Evolutionary conservation across 2,797 vertebrate genomes (phyloP).

Genomic region (Australoheros facetus): DNA sequence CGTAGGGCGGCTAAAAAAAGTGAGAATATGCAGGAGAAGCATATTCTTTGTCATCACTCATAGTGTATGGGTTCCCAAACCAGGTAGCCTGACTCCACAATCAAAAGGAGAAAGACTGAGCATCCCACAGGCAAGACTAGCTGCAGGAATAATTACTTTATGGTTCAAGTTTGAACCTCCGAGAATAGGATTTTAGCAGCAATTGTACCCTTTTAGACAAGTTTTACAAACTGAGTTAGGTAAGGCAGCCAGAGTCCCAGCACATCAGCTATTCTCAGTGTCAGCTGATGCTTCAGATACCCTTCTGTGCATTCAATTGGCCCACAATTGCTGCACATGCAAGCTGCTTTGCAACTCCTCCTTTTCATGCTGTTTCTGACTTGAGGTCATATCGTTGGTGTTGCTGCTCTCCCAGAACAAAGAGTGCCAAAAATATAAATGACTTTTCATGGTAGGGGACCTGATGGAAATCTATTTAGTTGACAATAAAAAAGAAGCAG

Average conservation of each 20-base stretch:
- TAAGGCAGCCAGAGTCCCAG: neutral
- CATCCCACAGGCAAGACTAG: neutral
- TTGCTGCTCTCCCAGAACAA: neutral
- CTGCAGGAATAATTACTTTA: neutral
- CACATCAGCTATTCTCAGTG: neutral
- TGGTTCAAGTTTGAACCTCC: neutral
- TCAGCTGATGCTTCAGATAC: too few species aligned
- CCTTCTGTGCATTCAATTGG: neutral
- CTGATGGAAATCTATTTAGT: neutral
- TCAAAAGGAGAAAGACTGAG: slow-evolving; percentile 3
- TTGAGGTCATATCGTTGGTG: neutral
- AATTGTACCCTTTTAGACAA: neutral
- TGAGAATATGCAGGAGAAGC: slow-evolving; percentile 1
- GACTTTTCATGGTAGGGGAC: neutral
- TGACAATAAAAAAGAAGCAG: neutral
- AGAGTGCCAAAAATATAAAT: neutral
- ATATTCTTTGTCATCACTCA: slow-evolving; percentile 3
- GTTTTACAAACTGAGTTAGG: neutral
- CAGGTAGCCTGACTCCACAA: neutral
- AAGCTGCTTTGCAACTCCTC: slow-evolving; percentile 1
- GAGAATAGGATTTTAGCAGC: neutral
- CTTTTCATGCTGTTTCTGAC: neutral
- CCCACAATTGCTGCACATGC: neutral
- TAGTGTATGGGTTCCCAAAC: neutral
- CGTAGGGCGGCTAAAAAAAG: neutral